Evolutionary conservation across 1,140 invertebrate genomes (phyloP).

Genomic region (Coenobita brevimanus): DNA sequence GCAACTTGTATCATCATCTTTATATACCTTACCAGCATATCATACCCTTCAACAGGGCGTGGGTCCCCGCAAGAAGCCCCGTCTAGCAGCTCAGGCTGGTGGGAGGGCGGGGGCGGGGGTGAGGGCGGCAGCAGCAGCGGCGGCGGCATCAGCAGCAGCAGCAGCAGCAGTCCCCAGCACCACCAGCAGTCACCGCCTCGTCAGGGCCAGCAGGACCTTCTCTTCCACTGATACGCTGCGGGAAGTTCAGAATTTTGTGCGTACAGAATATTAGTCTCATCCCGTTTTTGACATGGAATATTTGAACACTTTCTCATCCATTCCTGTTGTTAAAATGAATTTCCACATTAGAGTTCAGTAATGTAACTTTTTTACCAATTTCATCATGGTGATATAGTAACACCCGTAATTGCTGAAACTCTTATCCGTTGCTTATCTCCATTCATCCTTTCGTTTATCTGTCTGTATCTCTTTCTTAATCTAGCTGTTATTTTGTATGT

Average conservation of each 20-base stretch:
- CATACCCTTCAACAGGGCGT: conserved; percentile 12
- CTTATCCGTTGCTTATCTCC: too few species aligned
- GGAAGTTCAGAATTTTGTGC: conserved; percentile 69
- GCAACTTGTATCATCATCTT: too few species aligned
- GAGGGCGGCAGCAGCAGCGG: neutral
- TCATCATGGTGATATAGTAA: neutral
- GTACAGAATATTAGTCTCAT: neutral
- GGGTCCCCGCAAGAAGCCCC: conserved; percentile 57
- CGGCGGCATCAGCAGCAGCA: neutral
- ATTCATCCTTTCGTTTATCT: too few species aligned
- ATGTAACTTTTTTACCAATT: too few species aligned
- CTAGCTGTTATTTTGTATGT: too few species aligned
- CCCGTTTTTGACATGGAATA: too few species aligned
- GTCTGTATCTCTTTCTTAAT: too few species aligned
- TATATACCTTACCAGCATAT: too few species aligned
- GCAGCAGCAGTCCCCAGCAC: neutral
- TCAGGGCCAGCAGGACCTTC: conserved; percentile 61
- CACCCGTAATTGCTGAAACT: too few species aligned
- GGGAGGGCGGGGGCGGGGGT: neutral
- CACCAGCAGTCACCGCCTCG: conserved; percentile 50
- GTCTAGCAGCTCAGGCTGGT: conserved; percentile 17
- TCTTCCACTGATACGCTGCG: conserved; percentile 66
- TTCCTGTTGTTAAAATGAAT: neutral
- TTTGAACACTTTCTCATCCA: too few species aligned
- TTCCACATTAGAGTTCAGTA: neutral